Percentiles rank a stretch among this genome's conserved stretches.
These are phyloP conservation scores for Lindbergichthys nudifrons DNA, from an alignment of 2,797 vertebrate genomes.

Conservation along the genomic window DNA sequence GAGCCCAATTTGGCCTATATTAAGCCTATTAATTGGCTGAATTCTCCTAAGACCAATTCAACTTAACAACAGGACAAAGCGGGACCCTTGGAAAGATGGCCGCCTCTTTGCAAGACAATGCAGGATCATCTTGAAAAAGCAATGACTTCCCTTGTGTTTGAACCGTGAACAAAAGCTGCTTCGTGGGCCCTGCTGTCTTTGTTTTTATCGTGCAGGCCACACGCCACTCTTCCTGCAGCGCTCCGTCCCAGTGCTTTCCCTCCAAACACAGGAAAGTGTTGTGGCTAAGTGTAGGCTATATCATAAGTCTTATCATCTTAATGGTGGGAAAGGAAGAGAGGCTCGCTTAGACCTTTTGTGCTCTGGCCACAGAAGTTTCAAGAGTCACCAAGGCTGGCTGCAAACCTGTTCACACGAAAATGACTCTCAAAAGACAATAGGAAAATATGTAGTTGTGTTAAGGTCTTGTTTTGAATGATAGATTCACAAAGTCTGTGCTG, in stretches of 20 bases:
- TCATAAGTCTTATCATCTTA: constrained; percentile 11
- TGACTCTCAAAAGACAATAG: not conserved
- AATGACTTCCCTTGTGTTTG: constrained; percentile 69
- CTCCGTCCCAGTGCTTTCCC: constrained; percentile 33
- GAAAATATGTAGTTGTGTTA: not conserved
- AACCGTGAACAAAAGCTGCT: constrained; percentile 68
- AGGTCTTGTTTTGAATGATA: not conserved
- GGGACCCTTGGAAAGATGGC: constrained; percentile 56
- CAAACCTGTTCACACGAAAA: constrained; percentile 4
- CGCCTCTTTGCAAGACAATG: constrained; percentile 74
- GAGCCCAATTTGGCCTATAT: constrained; percentile 1
- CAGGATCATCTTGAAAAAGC: constrained; percentile 70
- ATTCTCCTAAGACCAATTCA: constrained; percentile 39
- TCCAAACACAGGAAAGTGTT: constrained; percentile 34
- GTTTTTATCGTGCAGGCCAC: constrained; percentile 67
- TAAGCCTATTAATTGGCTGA: constrained; percentile 18
- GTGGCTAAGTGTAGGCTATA: constrained; percentile 30
- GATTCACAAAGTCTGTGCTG: not conserved
- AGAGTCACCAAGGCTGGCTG: constrained; percentile 4
- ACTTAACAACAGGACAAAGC: constrained; percentile 54
- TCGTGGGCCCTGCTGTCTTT: constrained; percentile 71
- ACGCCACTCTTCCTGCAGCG: constrained; percentile 62
- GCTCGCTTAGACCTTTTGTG: not conserved
- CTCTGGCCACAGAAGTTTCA: not conserved
- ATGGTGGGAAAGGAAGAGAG: constrained; percentile 15